A percentile compares a stretch with the other conserved stretches of the same genome.
phyloP scores from a whole-genome alignment of 53 echinoderm and acorn worm genomes.

The Antedon mediterranea region DNA sequence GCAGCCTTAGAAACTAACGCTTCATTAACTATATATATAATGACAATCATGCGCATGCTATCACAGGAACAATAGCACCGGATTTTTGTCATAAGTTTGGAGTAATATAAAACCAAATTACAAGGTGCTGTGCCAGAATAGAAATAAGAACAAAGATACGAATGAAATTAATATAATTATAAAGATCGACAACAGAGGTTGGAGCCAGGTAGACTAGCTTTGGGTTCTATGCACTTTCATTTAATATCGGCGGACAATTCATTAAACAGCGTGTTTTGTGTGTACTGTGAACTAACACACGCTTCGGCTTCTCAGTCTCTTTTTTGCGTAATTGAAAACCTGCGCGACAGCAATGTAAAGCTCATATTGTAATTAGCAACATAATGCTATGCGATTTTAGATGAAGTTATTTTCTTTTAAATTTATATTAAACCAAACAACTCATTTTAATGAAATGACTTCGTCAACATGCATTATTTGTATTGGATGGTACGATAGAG shows the following conservation, averaged over 20 bases:
- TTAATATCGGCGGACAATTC: neutral
- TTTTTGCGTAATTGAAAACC: neutral
- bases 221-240: neutral
- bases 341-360: neutral
- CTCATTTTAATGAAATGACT: too few species aligned
- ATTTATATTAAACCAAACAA: too few species aligned
- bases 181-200: neutral
- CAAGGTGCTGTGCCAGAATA: neutral
- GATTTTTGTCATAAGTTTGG: neutral
- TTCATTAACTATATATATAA: neutral
- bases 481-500: too few species aligned
- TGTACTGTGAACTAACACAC: neutral
- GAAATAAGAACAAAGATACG: neutral
- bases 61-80: neutral
- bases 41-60: neutral
- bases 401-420: too few species aligned
- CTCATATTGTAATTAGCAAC: neutral
- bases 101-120: neutral
- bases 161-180: neutral
- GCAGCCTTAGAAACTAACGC: neutral
- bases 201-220: neutral
- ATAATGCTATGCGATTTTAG: too few species aligned
- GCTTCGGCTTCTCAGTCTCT: neutral
- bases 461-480: too few species aligned
- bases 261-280: neutral